Evolutionary conservation across 2,797 vertebrate genomes (phyloP).

Genomic region (Dipus sagitta): DNA sequence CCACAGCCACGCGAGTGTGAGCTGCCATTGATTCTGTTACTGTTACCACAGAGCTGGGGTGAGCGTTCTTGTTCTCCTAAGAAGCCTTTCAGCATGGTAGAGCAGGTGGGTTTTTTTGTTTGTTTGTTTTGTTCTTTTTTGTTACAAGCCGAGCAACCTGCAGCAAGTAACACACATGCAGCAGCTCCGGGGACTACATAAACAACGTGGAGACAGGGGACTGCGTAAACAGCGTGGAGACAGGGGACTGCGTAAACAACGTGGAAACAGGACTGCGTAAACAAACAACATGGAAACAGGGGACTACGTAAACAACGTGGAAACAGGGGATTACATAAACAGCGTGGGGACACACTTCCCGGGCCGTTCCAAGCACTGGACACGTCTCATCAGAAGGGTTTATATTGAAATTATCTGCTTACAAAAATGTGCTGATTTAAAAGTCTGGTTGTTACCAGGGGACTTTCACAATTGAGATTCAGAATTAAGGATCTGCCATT

Average conservation of each 20-base stretch:
- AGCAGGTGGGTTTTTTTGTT: background rate
- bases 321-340: too few species aligned
- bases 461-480: background rate
- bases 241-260: too few species aligned
- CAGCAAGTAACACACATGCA: fast-evolving
- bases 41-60: background rate
- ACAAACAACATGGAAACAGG: too few species aligned
- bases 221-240: too few species aligned
- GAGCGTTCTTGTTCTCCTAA: background rate
- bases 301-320: too few species aligned
- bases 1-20: background rate
- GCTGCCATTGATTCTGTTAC: background rate
- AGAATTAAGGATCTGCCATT: background rate
- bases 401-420: background rate
- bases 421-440: background rate
- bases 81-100: fast-evolving
- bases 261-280: too few species aligned
- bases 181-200: too few species aligned
- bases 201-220: too few species aligned
- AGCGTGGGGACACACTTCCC: background rate
- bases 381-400: background rate
- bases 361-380: background rate
- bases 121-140: background rate
- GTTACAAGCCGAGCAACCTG: background rate
- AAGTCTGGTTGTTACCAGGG: background rate